These are phyloP conservation scores for Tachypleus tridentatus DNA, from an alignment of 1,140 invertebrate species.

Conservation along the genomic window DNA sequence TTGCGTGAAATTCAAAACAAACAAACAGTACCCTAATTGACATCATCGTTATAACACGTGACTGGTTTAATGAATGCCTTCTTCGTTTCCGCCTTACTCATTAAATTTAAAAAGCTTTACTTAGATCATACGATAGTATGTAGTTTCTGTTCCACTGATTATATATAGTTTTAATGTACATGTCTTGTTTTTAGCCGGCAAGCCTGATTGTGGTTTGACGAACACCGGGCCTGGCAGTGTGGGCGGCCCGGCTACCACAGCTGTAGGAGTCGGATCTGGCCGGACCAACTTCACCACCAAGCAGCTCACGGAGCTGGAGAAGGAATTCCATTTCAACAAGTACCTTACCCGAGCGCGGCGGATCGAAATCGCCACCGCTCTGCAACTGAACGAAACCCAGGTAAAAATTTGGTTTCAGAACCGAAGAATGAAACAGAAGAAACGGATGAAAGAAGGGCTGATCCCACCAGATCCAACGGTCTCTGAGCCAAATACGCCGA, in stretches of 20 bases:
- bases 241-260: constrained; percentile 46
- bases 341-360: constrained; percentile 90
- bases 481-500: neutral
- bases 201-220: no score
- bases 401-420: constrained; percentile 40
- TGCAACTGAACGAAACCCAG: constrained; percentile 95
- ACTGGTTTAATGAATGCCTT: no score
- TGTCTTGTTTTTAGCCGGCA: no score
- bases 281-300: constrained; percentile 98
- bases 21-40: no score
- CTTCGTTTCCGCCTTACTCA: no score
- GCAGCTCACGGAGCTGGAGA: constrained; percentile 95
- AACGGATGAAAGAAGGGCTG: constrained; percentile 14
- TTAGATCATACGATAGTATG: no score
- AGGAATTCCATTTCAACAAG: constrained; percentile 99
- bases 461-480: constrained; percentile 12
- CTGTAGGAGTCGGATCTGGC: constrained; percentile 40
- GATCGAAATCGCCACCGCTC: constrained; percentile 92
- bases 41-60: no score
- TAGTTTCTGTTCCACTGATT: no score
- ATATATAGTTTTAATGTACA: no score
- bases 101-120: no score
- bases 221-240: neutral
- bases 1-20: no score
- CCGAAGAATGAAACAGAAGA: constrained; percentile 32